phyloP scores from a whole-genome alignment of 2,113 vertebrate genomes.

The Hyaena hyaena region DNA sequence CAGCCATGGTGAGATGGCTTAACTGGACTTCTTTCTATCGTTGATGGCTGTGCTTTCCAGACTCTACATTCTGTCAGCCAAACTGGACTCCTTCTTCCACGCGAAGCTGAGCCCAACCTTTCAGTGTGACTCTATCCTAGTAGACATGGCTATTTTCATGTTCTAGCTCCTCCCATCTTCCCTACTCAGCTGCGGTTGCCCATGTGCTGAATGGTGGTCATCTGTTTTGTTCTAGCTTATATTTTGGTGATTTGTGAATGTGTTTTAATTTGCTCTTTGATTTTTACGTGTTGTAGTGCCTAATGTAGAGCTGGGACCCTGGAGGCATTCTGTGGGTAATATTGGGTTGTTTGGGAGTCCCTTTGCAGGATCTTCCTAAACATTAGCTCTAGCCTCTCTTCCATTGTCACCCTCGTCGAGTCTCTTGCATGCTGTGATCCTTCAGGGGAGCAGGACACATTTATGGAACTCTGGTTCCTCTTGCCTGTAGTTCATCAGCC shows the following conservation, averaged over 20 bases:
- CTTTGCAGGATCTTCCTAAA: background rate
- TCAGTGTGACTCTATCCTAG: background rate
- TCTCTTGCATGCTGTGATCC: background rate
- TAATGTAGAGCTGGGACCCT: background rate
- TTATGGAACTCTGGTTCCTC: background rate
- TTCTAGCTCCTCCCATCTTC: background rate
- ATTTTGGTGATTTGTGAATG: background rate
- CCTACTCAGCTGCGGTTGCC: background rate
- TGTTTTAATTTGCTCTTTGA: background rate
- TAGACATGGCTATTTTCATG: background rate
- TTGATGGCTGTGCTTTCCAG: background rate
- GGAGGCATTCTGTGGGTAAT: background rate
- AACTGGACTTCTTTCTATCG: background rate
- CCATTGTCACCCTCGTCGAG: background rate
- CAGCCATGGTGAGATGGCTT: background rate
- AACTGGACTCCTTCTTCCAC: background rate
- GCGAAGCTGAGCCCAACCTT: background rate
- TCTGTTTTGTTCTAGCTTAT: background rate
- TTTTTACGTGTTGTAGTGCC: background rate
- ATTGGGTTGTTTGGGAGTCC: background rate
- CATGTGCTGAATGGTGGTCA: background rate
- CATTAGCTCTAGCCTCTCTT: background rate
- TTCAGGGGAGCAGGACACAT: background rate
- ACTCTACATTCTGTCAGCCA: background rate
- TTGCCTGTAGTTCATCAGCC: background rate